These are phyloP conservation scores for Drosophila persimilis DNA, from an alignment of 1,140 invertebrate genomes.

Conservation along the genomic window DNA sequence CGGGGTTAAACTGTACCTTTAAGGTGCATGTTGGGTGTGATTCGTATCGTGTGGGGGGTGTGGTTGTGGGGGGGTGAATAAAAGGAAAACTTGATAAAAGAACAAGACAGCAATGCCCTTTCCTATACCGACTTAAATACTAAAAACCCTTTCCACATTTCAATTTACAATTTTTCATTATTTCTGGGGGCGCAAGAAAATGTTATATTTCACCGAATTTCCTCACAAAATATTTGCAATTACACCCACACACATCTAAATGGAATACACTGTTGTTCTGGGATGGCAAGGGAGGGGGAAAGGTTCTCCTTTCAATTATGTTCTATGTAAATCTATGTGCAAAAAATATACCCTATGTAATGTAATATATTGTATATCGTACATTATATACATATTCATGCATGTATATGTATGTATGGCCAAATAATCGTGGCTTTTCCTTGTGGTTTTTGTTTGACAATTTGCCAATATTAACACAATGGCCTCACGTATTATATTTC, in stretches of 20 bases:
- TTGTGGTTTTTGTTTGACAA: slow-evolving; percentile 52
- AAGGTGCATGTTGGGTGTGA: slow-evolving; percentile 8
- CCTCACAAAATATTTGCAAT: slow-evolving; percentile 38
- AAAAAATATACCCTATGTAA: slow-evolving; percentile 73
- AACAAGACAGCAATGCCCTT: slow-evolving; percentile 3
- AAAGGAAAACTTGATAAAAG: neutral
- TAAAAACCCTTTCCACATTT: slow-evolving; percentile 38
- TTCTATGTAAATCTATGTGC: slow-evolving; percentile 77
- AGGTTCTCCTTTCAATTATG: slow-evolving; percentile 41
- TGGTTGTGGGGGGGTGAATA: neutral
- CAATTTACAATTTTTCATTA: slow-evolving; percentile 63
- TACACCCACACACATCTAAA: neutral
- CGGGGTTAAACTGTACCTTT: slow-evolving; percentile 29
- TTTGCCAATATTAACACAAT: slow-evolving; percentile 75
- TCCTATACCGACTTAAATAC: slow-evolving; percentile 42
- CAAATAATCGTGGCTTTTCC: neutral
- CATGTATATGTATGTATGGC: slow-evolving; percentile 51
- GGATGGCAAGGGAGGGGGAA: neutral
- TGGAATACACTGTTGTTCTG: slow-evolving; percentile 18
- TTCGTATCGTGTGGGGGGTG: neutral
- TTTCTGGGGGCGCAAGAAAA: slow-evolving; percentile 1
- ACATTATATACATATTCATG: slow-evolving; percentile 75
- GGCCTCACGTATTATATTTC: slow-evolving; percentile 38
- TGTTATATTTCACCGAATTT: slow-evolving; percentile 19
- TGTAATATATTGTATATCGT: slow-evolving; percentile 60